Conservation (phyloP, 2,113 vertebrate species). For the Phalacrocorax brasilianus region DNA sequence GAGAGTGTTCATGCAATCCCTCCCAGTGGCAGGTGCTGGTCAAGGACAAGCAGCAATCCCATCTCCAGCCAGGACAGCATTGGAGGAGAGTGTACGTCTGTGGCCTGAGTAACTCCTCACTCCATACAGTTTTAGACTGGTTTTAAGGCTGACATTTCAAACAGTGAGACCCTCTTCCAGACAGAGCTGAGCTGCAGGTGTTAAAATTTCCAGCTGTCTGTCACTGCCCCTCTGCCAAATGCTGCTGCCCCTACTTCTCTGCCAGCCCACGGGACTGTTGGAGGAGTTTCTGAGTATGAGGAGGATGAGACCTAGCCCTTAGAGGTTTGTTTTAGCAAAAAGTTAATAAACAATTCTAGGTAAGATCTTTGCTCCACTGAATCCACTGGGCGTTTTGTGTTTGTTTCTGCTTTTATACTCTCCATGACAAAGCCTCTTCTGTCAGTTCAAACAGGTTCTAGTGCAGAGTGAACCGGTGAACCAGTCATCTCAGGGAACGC, state of each 20-base stretch:
- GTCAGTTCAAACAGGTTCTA: background rate
- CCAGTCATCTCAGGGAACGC: background rate
- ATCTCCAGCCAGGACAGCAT: background rate
- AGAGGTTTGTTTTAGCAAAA: background rate
- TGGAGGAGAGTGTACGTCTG: background rate
- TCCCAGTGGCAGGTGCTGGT: background rate
- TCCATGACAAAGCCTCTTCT: background rate
- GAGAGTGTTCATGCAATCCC: background rate
- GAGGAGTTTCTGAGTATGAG: background rate
- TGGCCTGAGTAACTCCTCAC: background rate
- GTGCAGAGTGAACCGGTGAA: background rate
- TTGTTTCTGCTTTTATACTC: background rate
- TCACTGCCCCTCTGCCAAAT: background rate
- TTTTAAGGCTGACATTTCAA: background rate
- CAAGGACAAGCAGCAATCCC: background rate
- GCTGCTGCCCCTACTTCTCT: background rate
- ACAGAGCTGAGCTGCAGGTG: background rate
- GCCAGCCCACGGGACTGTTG: background rate
- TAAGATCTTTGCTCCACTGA: background rate
- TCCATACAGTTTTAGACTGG: rapidly evolving
- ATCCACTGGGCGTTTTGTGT: background rate
- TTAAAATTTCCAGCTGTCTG: background rate
- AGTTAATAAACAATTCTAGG: background rate
- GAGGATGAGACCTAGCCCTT: background rate
- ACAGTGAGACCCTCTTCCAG: background rate